These are phyloP conservation scores for Chrysochloris asiatica DNA, from an alignment of 2,113 vertebrate species.

Conservation along the genomic window DNA sequence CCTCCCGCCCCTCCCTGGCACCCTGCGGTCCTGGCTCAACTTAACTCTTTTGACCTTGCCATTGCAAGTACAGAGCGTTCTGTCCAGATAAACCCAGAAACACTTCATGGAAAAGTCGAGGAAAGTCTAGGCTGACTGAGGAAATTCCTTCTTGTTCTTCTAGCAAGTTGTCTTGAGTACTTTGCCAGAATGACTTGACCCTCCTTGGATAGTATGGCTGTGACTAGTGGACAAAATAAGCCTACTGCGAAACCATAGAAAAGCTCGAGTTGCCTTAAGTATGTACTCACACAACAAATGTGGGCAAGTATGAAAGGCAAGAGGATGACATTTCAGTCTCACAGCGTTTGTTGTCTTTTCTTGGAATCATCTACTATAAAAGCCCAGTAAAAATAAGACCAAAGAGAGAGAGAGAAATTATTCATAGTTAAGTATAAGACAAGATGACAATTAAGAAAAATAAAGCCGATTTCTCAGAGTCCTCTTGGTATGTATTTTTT, in stretches of 20 bases:
- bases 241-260: not conserved
- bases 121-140: not conserved
- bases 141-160: not conserved
- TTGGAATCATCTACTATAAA: not conserved
- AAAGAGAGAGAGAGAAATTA: not conserved
- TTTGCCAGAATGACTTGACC: not conserved
- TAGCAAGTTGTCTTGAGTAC: not conserved
- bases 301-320: not conserved
- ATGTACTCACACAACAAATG: not conserved
- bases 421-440: not conserved
- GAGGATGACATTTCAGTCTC: not conserved
- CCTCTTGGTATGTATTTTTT: not conserved
- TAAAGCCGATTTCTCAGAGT: not conserved
- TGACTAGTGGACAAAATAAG: not conserved
- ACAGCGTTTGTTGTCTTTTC: not conserved
- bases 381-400: not conserved
- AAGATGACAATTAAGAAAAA: not conserved
- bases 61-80: not conserved
- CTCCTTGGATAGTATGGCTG: not conserved
- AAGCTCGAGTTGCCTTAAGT: no score
- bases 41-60: conserved; percentile 8
- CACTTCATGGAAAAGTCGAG: not conserved
- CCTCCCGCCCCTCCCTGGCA: not conserved
- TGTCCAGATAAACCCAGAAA: not conserved
- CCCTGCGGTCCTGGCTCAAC: not conserved